These are phyloP conservation scores for Pygocentrus nattereri DNA, from an alignment of 2,797 vertebrate species.

Conservation along the genomic window DNA sequence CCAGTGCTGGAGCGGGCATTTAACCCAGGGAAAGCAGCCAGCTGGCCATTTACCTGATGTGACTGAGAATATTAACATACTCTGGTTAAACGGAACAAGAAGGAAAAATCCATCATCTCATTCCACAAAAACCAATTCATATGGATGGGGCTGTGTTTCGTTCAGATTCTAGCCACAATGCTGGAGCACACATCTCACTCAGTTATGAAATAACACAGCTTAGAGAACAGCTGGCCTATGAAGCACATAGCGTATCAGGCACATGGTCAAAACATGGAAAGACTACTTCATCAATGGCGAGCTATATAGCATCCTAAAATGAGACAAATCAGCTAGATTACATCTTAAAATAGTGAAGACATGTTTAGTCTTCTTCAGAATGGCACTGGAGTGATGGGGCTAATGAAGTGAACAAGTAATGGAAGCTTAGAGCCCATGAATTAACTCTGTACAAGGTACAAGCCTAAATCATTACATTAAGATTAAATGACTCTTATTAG, in stretches of 20 bases:
- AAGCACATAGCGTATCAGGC: background rate
- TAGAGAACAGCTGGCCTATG: background rate
- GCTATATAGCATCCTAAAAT: background rate
- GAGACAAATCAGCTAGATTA: background rate
- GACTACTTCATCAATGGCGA: background rate
- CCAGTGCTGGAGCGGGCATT: slow-evolving; percentile 60
- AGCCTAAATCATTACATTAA: background rate
- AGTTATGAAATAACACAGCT: slow-evolving; percentile 37
- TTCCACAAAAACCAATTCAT: slow-evolving; percentile 61
- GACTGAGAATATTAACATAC: slow-evolving; percentile 58
- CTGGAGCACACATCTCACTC: slow-evolving; percentile 16
- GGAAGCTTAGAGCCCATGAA: background rate
- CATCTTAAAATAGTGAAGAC: no score
- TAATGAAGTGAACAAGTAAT: background rate
- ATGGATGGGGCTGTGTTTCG: slow-evolving; percentile 34
- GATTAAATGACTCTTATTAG: no score
- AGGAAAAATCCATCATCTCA: slow-evolving; percentile 63
- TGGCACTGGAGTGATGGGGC: background rate
- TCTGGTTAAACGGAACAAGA: slow-evolving; percentile 59
- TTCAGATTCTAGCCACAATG: background rate
- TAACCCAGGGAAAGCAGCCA: slow-evolving; percentile 62
- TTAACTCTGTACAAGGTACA: background rate
- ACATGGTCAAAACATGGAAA: background rate
- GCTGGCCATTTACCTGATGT: slow-evolving; percentile 65
- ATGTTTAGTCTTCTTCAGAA: background rate